These are phyloP conservation scores for Phacellophora camtschatica DNA, from an alignment of 30 jellyfish, hydroid and myxozoan genomes.

Conservation along the genomic window DNA sequence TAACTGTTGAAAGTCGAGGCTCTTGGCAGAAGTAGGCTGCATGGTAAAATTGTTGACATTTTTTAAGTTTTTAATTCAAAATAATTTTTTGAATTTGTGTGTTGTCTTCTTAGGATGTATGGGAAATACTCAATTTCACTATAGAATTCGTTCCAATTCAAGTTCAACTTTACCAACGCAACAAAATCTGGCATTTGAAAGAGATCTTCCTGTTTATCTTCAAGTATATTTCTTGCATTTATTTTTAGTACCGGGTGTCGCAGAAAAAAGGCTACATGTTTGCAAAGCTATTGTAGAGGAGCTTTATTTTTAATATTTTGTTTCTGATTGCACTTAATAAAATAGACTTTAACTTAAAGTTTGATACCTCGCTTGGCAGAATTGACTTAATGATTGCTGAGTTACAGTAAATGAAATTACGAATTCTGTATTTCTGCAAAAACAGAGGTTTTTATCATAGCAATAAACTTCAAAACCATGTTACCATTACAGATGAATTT, in stretches of 20 bases:
- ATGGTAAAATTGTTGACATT: neutral
- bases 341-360: no score
- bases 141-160: constrained; percentile 79
- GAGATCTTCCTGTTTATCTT: constrained; percentile 68
- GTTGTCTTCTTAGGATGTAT: constrained; percentile 66
- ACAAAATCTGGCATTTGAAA: neutral
- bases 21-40: no score
- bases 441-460: no score
- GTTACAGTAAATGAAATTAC: no score
- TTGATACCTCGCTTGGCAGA: no score
- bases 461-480: no score
- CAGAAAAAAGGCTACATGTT: neutral
- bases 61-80: neutral
- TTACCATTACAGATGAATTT: no score
- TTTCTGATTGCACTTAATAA: no score
- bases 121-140: constrained; percentile 96
- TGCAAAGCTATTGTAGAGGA: neutral
- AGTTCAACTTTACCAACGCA: neutral
- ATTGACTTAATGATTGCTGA: no score
- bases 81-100: neutral
- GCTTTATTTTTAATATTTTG: neutral
- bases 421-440: no score
- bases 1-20: no score
- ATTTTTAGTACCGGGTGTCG: neutral
- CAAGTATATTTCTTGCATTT: constrained; percentile 19